Percentiles rank a stretch among this genome's conserved stretches.
phyloP scores from a whole-genome alignment of 2,888 invertebrate genomes.

The Graphium colonna region DNA sequence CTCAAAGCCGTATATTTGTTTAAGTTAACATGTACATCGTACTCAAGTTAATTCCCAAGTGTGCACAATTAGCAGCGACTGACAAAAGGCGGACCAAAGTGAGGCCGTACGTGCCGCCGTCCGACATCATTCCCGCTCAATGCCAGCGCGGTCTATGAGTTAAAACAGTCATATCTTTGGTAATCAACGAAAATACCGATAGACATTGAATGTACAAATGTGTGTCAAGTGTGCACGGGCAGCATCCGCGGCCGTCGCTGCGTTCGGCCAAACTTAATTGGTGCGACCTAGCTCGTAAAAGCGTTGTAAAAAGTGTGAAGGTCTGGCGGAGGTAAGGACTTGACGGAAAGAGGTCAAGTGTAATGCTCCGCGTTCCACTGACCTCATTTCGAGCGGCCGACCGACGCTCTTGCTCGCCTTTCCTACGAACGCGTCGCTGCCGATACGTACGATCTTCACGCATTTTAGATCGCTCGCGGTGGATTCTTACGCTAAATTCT shows the following conservation, averaged over 20 bases:
- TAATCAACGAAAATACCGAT: conserved; percentile 50
- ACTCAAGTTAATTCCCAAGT: not conserved
- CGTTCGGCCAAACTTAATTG: conserved; percentile 71
- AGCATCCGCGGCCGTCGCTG: conserved; percentile 50
- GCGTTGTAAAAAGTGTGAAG: conserved; percentile 78
- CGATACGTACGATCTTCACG: too few relatives aligned
- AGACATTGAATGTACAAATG: conserved; percentile 63
- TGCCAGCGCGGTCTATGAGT: conserved; percentile 19
- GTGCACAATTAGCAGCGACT: not conserved
- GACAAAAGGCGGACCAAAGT: conserved; percentile 20
- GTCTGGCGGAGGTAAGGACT: conserved; percentile 78
- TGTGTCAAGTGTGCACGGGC: conserved; percentile 65
- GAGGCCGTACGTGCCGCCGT: conserved; percentile 21
- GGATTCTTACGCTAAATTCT: too few relatives aligned
- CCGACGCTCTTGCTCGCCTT: conserved; percentile 46
- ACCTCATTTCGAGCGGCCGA: conserved; percentile 71
- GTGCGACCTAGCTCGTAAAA: conserved; percentile 77
- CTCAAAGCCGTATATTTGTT: not conserved
- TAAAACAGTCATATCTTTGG: conserved; percentile 23
- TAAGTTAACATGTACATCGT: not conserved
- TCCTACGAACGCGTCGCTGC: conserved; percentile 65
- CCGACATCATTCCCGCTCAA: conserved; percentile 20
- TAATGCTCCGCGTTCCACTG: conserved; percentile 76
- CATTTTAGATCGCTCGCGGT: too few relatives aligned
- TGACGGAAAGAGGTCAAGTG: conserved; percentile 77